A percentile compares a stretch with the other conserved stretches of the same genome.
phyloP scores from a whole-genome alignment of 2,113 vertebrate species.

The Melanocharis versteri region DNA sequence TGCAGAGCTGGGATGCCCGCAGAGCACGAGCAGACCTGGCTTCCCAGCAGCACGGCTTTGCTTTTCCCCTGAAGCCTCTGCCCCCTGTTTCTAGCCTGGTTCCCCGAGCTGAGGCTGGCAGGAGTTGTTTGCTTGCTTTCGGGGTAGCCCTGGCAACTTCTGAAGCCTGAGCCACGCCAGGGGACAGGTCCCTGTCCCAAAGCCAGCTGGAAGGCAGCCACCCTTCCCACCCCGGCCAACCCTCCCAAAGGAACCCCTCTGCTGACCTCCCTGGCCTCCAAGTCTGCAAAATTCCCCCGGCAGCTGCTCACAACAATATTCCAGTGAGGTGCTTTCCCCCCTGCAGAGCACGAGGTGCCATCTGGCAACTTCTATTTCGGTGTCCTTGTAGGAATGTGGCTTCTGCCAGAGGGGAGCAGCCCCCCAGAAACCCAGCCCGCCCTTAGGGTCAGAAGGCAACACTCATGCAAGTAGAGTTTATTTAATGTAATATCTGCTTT shows the following conservation, averaged over 20 bases:
- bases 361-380: background rate
- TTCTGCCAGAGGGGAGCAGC: background rate
- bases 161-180: background rate
- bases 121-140: background rate
- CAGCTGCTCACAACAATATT: background rate
- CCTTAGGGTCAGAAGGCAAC: background rate
- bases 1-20: background rate
- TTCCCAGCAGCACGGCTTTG: background rate
- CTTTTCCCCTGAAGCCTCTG: background rate
- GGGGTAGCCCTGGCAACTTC: background rate
- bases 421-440: background rate
- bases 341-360: background rate
- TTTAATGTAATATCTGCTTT: background rate
- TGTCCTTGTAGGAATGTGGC: background rate
- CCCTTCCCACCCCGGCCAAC: background rate
- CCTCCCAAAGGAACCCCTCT: background rate
- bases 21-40: background rate
- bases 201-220: background rate
- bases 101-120: background rate
- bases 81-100: background rate
- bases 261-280: background rate
- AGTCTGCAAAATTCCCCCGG: background rate
- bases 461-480: rapidly evolving
- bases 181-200: background rate
- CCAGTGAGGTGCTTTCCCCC: background rate